These are phyloP conservation scores for Chaetops frenatus DNA, from an alignment of 2,113 vertebrate species.

Conservation along the genomic window DNA sequence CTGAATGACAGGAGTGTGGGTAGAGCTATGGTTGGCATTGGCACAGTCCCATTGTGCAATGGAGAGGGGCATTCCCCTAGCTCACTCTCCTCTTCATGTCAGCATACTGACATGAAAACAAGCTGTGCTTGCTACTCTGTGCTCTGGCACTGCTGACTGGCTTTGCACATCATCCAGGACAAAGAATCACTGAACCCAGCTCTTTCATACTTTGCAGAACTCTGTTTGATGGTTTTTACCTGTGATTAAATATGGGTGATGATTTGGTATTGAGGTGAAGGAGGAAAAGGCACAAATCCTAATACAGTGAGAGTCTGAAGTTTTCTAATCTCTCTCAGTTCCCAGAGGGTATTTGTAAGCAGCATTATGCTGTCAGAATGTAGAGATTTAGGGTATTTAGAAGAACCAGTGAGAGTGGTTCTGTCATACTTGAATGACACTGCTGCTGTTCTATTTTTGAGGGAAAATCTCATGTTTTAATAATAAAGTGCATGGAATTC, in stretches of 20 bases:
- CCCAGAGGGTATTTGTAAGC: too few species aligned
- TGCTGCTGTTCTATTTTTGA: neutral
- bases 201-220: neutral
- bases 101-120: neutral
- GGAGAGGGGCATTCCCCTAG: too few species aligned
- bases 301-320: neutral
- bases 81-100: too few species aligned
- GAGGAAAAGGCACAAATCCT: neutral
- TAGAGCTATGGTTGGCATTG: neutral
- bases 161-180: rapidly evolving
- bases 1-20: neutral
- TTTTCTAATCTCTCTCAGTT: neutral
- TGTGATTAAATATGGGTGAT: rapidly evolving
- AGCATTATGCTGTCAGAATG: neutral
- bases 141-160: neutral
- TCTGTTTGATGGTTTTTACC: neutral
- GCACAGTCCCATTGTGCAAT: neutral
- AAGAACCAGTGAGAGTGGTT: neutral
- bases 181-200: neutral
- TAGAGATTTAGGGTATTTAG: neutral
- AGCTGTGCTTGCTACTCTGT: rapidly evolving
- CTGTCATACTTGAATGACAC: rapidly evolving
- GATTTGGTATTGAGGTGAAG: neutral
- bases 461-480: neutral
- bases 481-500: neutral